Base-by-base conservation (phyloP, 2,113 vertebrate species). In the Melanerpes formicivorus region DNA sequence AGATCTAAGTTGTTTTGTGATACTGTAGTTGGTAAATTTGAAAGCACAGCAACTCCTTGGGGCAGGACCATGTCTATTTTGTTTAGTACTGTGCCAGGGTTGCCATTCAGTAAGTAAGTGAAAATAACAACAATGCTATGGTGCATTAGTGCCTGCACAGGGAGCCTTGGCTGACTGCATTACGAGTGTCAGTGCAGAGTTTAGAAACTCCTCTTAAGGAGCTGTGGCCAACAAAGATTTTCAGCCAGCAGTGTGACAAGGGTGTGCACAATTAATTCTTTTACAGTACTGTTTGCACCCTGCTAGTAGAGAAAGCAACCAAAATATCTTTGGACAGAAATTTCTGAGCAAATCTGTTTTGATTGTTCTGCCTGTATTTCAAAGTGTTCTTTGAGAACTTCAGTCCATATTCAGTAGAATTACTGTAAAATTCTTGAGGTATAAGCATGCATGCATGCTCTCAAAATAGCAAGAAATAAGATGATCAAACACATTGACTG, bases 191-290 rank as follows among this genome's bases (percentile, higher is more conserved):
- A 63, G 52, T 3, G 13, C 42, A 81, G 66, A 34, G 52, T 44
- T 40, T 30, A 65, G 55, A 88, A 94, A 59, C 56, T 92, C n/a
- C 11, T 73, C 59, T 87, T 32, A 73, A 82, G 60, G 23, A 72
- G 48, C 80, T 93, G 65, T 84, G 83, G 83, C 67, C 84, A 77
- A 11, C 56, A 70, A 56, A 48, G 59, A 74, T 82, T 93, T 77
- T 77, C 75, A 89, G 75, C 32, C 87, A 67, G 52, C 0, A 5
- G 63, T 87, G 80, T 92, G 92, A 87, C 80, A 42, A 29, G 15
- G 14, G 23, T 93, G 63, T 88, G 86, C 77, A 95, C 52, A 70
- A 95, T 92, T 63, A 90, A 94, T 93, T 96, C 92, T 81, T 40
- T 40, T 73, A 73, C 66, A 84, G 74, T 50, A 30, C 44, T 72